phyloP scores from a whole-genome alignment of 2,113 vertebrate species.

The Xiphophorus couchianus region DNA sequence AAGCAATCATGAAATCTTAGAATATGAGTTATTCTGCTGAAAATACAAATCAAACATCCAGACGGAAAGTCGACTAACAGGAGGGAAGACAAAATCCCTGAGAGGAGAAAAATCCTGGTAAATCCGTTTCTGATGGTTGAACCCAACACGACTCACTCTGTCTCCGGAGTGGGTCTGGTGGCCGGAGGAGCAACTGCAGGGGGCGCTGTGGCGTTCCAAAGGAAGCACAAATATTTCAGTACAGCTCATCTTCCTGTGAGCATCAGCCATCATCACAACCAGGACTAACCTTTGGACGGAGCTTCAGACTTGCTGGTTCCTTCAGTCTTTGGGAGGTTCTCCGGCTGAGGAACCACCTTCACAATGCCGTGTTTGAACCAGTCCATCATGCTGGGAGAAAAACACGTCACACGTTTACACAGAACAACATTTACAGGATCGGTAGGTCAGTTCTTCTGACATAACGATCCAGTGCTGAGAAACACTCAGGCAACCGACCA shows the following conservation, averaged over 20 bases:
- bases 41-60: not conserved
- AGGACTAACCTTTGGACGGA: slow-evolving; percentile 27
- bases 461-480: not conserved
- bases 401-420: not conserved
- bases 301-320: slow-evolving; percentile 20
- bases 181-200: slow-evolving; percentile 10
- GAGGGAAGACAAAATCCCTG: not conserved
- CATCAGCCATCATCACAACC: not conserved
- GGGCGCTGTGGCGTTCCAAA: slow-evolving; percentile 5
- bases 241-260: not conserved
- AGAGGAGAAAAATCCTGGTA: not conserved
- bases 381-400: slow-evolving; percentile 67
- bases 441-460: not conserved
- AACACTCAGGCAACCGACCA: not conserved
- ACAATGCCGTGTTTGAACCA: slow-evolving; percentile 79
- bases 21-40: not conserved
- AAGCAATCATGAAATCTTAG: too few relatives aligned
- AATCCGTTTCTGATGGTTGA: not conserved
- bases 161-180: slow-evolving; percentile 9
- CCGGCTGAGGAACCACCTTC: slow-evolving; percentile 79
- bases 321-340: slow-evolving; percentile 40
- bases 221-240: not conserved
- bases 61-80: not conserved
- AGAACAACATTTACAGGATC: too few relatives aligned
- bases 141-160: slow-evolving; percentile 40